Evolutionary conservation across 2,113 vertebrate species (phyloP), one percentile per base, ranked within the genome.

Genomic region (Tursiops truncatus): DNA sequence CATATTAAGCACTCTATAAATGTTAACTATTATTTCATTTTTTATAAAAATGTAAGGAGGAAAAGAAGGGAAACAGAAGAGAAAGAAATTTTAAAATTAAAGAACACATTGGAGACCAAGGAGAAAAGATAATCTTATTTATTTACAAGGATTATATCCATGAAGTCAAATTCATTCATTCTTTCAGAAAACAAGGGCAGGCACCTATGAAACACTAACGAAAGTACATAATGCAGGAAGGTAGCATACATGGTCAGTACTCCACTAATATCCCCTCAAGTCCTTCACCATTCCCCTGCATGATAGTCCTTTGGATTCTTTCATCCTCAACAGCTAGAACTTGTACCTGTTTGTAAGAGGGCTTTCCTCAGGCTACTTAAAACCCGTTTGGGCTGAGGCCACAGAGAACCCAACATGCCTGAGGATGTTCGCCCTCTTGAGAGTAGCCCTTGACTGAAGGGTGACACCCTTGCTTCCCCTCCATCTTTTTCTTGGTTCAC

Each of bases 31-130:
- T 86, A 33, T 85, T 79, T 50, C 44, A 53, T 77, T 88, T 56
- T 50, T 96, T 79, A 73, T 33, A 77, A 94, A 87, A 88, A 31
- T 17, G 28, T 50, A 81, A 81, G 28, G 20, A 79, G 18, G 15
- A 67, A 79, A 89, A 70, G 71, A 38, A 62, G 20, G 71, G 74
- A 86, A 77, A 71, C 9, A 84, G 47, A 70, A 92, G 36, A n/a
- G 31, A 82, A 36, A 93, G 14, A 38, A 9, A 31, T 21, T 56
- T 86, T 36, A 70, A 93, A 74, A 86, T 6, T 17, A 6, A 80
- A 53, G 84, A 77, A 71, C 3, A 68, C 9, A n/a, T 9, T 58
- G 47, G 21, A 47, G 62, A 91, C 13, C 83, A 65, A 65, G 4
- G 44, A 82, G 31, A 77, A 86, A 50, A 53, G 70, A 21, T 53